Evolutionary conservation across 2,113 vertebrate species (phyloP), one percentile per base, ranked within the genome.

Genomic region (Rhipidura dahli): DNA sequence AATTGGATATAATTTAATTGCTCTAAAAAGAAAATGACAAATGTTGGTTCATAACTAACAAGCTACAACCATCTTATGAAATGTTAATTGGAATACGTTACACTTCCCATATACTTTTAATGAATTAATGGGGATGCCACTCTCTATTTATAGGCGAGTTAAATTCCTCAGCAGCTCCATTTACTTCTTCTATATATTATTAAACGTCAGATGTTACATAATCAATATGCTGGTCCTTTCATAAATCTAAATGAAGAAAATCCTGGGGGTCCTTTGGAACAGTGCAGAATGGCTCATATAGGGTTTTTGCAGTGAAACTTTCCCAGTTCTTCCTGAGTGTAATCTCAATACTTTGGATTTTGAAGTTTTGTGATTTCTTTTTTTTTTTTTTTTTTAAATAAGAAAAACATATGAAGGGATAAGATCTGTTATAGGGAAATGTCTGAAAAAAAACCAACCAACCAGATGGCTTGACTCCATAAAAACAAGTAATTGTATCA

Each of bases 121-220:
- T 97, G 97, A 97, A 97, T 97, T 97, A 96, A 97, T 96, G 87
- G 97, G 65, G 84, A 95, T 97, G 97, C 96, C 96, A 97, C 83
- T 96, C 91, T 97, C 97, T 96, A 97, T 97, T 97, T 96, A 96
- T 95, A 95, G 77, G 70, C 11, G 13, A 94, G 89, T 97, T 97
- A 95, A 96, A 94, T 94, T 96, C 68, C 94, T 94, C 50, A 71
- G 87, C 83, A 97, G 92, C 65, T 96, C 94, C 95, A 96, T 97
- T 97, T 97, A 93, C 66, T 84, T 95, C 77, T 83, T 87, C 80
- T 94, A 92, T 92, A 93, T 96, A 89, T 94, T 97, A 97, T 97
- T 97, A 97, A 95, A 94, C 73, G 96, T 97, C 91, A 95, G 84
- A 85, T 96, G 95, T 94, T 97, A 96, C 94, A 94, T 94, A 97